These are phyloP conservation scores for Pyxicephalus adspersus DNA, from an alignment of 2,113 vertebrate genomes.

Conservation along the genomic window DNA sequence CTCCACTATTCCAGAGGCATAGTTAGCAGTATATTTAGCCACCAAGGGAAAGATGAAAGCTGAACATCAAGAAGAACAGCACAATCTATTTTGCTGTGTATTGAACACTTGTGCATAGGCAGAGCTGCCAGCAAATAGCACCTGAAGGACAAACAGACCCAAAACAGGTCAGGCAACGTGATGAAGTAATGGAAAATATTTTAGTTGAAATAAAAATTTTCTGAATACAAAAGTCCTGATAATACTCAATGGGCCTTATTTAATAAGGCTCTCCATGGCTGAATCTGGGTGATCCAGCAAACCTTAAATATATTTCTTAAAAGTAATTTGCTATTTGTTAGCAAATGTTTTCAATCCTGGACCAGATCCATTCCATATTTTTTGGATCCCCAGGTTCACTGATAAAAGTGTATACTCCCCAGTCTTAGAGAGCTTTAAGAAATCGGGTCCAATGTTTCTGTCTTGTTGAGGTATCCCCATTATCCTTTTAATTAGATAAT, in stretches of 20 bases:
- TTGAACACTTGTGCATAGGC: slow-evolving; percentile 22
- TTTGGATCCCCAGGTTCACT: no score
- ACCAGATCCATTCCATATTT: no score
- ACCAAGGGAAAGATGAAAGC: slow-evolving; percentile 52
- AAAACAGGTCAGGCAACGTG: slow-evolving; percentile 16
- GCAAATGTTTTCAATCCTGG: no score
- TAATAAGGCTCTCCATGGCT: no score
- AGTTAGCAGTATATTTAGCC: slow-evolving; percentile 49
- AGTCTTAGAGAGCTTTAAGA: no score
- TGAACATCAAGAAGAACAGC: slow-evolving; percentile 46
- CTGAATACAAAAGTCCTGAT: slow-evolving; percentile 5
- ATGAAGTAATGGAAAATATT: slow-evolving; percentile 25
- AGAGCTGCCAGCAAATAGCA: slow-evolving; percentile 38
- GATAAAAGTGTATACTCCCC: no score
- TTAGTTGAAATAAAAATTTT: slow-evolving; percentile 28
- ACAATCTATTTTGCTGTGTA: slow-evolving; percentile 31
- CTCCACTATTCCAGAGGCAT: slow-evolving; percentile 13
- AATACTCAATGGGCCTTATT: slow-evolving; percentile 12
- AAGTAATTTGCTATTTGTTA: no score
- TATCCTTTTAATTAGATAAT: no score
- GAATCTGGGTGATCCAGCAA: no score
- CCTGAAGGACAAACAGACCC: slow-evolving; percentile 44
- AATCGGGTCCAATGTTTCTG: no score
- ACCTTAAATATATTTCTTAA: no score
- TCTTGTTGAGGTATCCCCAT: no score